Evolutionary conservation across 2,888 invertebrate genomes (phyloP), one percentile per base, ranked within the genome.

Genomic region (Platycnemis pennipes): DNA sequence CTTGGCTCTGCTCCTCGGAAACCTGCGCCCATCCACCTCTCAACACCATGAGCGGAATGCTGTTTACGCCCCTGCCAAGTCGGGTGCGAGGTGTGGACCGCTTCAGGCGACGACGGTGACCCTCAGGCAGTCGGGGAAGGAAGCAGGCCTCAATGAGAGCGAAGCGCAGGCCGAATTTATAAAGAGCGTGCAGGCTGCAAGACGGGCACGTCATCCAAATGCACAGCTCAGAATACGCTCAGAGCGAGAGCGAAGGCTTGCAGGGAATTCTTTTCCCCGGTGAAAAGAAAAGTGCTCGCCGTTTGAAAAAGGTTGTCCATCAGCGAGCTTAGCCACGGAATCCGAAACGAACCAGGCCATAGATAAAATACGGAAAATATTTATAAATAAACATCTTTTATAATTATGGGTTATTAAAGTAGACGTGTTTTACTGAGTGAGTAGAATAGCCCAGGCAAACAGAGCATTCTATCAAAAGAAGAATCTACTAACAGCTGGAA

Each of bases 51-150:
- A 37, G 37, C 2, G 89, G 89, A 89, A 56, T 56, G 53, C 42
- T 89, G 89, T 89, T 89, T 89, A 89, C 89, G 37, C 42, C 89
- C 22, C 37, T 53, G 89, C 89, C 49, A 63, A 56, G 56, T 31
- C 45, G 49, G 49, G 77, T 56, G 56, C 31, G 53, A 31, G 19
- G 31, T 53, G 53, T 42, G 53, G 7, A 13, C 19, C 19, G 53
- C 53, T 53, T 19, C 4, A 19, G 8, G 53, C 16, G 2, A 19
- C 19, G 53, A 53, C 53, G 53, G n/a, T n/a, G n/a, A n/a, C n/a
- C n/a, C n/a, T n/a, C n/a, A n/a, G n/a, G n/a, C n/a, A n/a, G n/a
- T n/a, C n/a, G n/a, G n/a, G n/a, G n/a, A n/a, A n/a, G n/a, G n/a
- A 49, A 53, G 11, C 53, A 53, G 4, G 13, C 53, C 13, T n/a